Evolutionary conservation across 2,113 vertebrate genomes (phyloP).

Genomic region (Phycodurus eques): DNA sequence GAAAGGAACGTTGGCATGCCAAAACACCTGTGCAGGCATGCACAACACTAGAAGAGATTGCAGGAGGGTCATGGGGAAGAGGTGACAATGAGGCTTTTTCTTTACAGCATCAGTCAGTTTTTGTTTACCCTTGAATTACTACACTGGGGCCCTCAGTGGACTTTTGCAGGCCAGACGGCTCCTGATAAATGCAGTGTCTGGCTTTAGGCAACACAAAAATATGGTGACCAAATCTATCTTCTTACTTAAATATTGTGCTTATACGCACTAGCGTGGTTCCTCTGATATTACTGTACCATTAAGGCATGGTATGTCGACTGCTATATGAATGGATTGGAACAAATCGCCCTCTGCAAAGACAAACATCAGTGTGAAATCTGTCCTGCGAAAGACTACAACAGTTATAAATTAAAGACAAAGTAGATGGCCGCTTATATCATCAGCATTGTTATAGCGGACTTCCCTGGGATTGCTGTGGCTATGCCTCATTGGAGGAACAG

Average conservation of each 20-base stretch:
- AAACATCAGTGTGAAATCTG: background rate
- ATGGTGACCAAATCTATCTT: slow-evolving; percentile 26
- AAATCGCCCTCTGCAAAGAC: slow-evolving; percentile 1
- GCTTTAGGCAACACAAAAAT: slow-evolving; percentile 48
- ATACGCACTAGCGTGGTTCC: slow-evolving; percentile 1
- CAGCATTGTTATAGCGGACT: slow-evolving; percentile 10
- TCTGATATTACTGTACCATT: slow-evolving; percentile 15
- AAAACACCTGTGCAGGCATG: slow-evolving; percentile 51
- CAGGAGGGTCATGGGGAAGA: slow-evolving; percentile 21
- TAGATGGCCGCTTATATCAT: slow-evolving; percentile 9
- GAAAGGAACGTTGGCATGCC: slow-evolving; percentile 47
- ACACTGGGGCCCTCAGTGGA: slow-evolving; percentile 37
- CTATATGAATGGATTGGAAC: background rate
- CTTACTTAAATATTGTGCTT: slow-evolving; percentile 35
- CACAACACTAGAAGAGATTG: slow-evolving; percentile 40
- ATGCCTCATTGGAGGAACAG: slow-evolving; percentile 22
- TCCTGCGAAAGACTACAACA: background rate
- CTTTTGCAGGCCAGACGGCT: slow-evolving; percentile 64
- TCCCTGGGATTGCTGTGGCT: slow-evolving; percentile 19
- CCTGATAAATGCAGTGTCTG: slow-evolving; percentile 69
- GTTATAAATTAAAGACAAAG: slow-evolving; percentile 5
- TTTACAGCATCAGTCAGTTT: slow-evolving; percentile 46
- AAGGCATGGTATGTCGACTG: slow-evolving; percentile 2
- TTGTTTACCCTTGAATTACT: slow-evolving; percentile 56
- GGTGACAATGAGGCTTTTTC: slow-evolving; percentile 58